Evolutionary conservation across 1,140 invertebrate genomes (phyloP), one percentile per base, ranked within the genome.

Genomic region (Drosophila arizonae): DNA sequence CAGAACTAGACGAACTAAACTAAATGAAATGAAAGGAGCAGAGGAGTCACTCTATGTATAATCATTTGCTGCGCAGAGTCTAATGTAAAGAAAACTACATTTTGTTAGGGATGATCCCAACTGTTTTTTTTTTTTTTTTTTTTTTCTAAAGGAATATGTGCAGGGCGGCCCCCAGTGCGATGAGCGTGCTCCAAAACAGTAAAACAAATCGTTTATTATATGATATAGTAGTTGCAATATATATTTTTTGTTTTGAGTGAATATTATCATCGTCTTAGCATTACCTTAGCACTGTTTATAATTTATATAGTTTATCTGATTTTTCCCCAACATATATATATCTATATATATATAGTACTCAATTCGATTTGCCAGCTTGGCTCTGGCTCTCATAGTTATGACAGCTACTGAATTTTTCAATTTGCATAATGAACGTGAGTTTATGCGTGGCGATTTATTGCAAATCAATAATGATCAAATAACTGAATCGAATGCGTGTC

Each of bases 51-150:
- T 52, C 33, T 33, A 33, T 30, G 41, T 50, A 55, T 39, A 56
- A 70, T 65, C 51, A 76, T 81, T 86, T 87, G 81, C 82, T 86
- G 84, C 60, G 77, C 72, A 86, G 82, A 86, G 82, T 86, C 82
- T 86, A 87, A 81, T 24, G 15, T 41, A 28, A 45, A 60, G 55
- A 61, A 56, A 62, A 66, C 41, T 30, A 69, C 72, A 56, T 41
- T 68, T 64, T 66, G 58, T 57, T 61, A 78, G 54, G 67, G 81
- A 68, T 33, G 50, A 62, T 73, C 33, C 56, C 57, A 60, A 60
- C 55, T 39, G 60, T 64, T 46, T 67, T 68, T 74, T 62, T 54
- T 54, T 46, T 67, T 68, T 74, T 62, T 54, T 54, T 77, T 64
- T 64, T 64, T 30, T 43, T 24, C 21, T 46, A 58, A 62, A 57